Percentiles rank a stretch among this genome's conserved stretches.
These are phyloP conservation scores for Pangasius djambal DNA, from an alignment of 2,797 vertebrate species.

Conservation along the genomic window DNA sequence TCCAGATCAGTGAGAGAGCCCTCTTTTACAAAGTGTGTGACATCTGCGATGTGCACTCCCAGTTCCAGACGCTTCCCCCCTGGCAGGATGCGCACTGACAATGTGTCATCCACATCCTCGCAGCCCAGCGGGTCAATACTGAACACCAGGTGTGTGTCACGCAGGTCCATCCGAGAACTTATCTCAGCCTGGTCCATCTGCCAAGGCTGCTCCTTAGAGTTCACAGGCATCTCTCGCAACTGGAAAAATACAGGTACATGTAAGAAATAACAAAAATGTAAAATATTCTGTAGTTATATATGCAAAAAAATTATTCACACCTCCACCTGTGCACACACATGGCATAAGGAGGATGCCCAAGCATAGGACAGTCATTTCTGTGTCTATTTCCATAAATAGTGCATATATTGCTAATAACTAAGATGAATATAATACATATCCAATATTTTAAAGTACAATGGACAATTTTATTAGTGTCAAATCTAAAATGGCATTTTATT, in stretches of 20 bases:
- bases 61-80: conserved; percentile 81
- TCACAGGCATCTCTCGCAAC: conserved; percentile 90
- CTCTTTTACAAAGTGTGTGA: conserved; percentile 87
- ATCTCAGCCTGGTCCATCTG: conserved; percentile 74
- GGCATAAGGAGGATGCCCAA: neutral
- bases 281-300: neutral
- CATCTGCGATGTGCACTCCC: conserved; percentile 95
- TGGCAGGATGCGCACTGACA: conserved; percentile 80
- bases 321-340: neutral
- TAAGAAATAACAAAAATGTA: neutral
- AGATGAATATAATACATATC: neutral
- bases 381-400: neutral
- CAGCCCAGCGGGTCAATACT: conserved; percentile 96
- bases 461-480: neutral
- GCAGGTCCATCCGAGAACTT: conserved; percentile 76
- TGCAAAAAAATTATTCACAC: neutral
- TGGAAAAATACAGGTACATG: conserved; percentile 59
- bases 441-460: neutral
- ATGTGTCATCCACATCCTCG: conserved; percentile 92
- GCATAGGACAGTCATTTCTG: neutral
- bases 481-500: neutral
- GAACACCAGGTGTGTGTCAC: conserved; percentile 87
- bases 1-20: conserved; percentile 88
- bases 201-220: conserved; percentile 83
- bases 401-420: neutral